These are phyloP conservation scores for Zaprionus gabonicus DNA, from an alignment of 1,140 invertebrate genomes.

Conservation along the genomic window DNA sequence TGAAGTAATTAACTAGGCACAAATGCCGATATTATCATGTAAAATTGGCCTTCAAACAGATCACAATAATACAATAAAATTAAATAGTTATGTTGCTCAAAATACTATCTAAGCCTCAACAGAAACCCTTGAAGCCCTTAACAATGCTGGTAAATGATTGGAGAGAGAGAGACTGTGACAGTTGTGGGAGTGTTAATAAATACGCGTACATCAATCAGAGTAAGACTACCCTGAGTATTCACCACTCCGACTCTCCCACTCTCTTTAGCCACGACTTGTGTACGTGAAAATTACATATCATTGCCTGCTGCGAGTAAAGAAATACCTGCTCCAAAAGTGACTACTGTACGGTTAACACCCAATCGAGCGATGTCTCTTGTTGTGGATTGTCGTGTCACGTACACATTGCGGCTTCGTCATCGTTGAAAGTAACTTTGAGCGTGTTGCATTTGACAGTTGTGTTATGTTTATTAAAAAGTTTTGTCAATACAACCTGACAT, in stretches of 20 bases:
- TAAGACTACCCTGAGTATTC: constrained; percentile 35
- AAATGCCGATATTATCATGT: too few relatives aligned
- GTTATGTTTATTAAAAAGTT: constrained; percentile 64
- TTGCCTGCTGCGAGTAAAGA: constrained; percentile 31
- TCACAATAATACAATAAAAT: too few relatives aligned
- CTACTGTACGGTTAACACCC: neutral
- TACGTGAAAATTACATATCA: constrained; percentile 79
- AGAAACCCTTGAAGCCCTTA: too few relatives aligned
- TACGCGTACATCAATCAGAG: constrained; percentile 70
- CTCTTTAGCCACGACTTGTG: constrained; percentile 23
- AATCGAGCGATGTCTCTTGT: neutral
- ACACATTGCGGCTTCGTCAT: constrained; percentile 28
- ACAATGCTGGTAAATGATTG: neutral
- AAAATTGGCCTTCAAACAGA: too few relatives aligned
- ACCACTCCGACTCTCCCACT: neutral
- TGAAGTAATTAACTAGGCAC: too few relatives aligned
- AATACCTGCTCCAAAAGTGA: neutral
- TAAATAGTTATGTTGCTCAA: too few relatives aligned
- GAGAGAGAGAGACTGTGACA: neutral
- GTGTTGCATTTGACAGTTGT: constrained; percentile 58
- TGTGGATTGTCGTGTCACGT: constrained; percentile 27
- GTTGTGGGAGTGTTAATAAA: constrained; percentile 55
- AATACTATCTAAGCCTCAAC: too few relatives aligned
- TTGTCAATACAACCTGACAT: constrained; percentile 49
- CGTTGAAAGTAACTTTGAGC: constrained; percentile 20